phyloP scores from a whole-genome alignment of 35 echinoderm and acorn worm species.

The Heliocidaris erythrogramma region DNA sequence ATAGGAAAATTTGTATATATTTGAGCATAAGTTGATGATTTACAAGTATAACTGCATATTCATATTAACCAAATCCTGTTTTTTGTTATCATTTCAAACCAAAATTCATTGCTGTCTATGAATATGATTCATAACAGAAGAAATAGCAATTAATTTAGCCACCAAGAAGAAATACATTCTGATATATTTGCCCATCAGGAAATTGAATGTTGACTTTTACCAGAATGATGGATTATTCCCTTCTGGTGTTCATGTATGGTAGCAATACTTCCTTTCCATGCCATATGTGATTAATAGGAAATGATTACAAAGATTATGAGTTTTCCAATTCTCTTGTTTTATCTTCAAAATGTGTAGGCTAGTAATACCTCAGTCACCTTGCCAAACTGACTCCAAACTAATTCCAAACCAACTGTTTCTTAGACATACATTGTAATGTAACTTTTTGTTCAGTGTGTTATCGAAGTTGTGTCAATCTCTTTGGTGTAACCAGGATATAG shows the following conservation, averaged over 20 bases:
- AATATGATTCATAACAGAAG: not conserved
- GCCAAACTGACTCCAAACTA: no score
- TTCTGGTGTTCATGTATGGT: not conserved
- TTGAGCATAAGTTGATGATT: no score
- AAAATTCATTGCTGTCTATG: not conserved
- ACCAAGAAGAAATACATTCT: not conserved
- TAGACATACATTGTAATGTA: no score
- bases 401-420: no score
- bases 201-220: not conserved
- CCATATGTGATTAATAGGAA: not conserved
- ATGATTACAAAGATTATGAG: not conserved
- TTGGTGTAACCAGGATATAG: no score
- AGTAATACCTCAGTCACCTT: no score
- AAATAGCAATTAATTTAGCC: not conserved
- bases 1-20: no score
- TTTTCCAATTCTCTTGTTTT: not conserved
- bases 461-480: no score
- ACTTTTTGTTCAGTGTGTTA: no score
- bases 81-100: not conserved
- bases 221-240: not conserved
- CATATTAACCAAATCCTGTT: not conserved
- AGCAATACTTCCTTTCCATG: not conserved
- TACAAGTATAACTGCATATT: not conserved
- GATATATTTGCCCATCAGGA: not conserved
- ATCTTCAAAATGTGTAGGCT: not conserved